A percentile compares a stretch with the other conserved stretches of the same genome.
Conservation (phyloP, 2,113 vertebrate genomes). For the Abramis brama region DNA sequence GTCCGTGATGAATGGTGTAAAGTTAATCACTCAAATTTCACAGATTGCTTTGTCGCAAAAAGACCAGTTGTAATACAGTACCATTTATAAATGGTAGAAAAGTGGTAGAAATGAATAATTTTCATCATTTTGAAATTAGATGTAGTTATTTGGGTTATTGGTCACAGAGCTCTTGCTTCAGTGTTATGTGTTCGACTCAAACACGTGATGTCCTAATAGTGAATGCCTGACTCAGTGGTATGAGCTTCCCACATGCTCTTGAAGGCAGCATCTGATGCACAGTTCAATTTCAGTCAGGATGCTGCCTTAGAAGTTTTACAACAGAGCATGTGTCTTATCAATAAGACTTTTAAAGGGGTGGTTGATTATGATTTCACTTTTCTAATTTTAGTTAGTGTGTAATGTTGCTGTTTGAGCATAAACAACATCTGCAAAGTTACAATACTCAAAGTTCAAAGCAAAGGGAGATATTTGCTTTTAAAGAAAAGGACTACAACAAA, state of each 20-base stretch:
- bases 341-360: not conserved
- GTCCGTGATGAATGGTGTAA: not conserved
- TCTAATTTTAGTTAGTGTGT: no score
- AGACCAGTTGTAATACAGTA: not conserved
- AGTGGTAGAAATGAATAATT: not conserved
- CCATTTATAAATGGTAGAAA: not conserved
- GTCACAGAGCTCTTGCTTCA: not conserved
- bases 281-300: not conserved
- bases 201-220: not conserved
- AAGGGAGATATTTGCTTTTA: no score
- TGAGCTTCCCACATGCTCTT: not conserved
- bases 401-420: no score
- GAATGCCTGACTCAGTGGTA: not conserved
- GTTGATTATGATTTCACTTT: no score
- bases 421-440: no score
- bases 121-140: not conserved
- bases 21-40: not conserved
- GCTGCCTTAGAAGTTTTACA: not conserved
- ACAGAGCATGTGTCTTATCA: not conserved
- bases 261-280: not conserved
- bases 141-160: not conserved
- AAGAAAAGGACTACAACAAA: no score
- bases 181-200: not conserved
- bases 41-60: not conserved
- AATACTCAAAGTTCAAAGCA: no score